Evolutionary conservation across 2,113 vertebrate genomes (phyloP), one percentile per base, ranked within the genome.

Genomic region (Rattus rattus): DNA sequence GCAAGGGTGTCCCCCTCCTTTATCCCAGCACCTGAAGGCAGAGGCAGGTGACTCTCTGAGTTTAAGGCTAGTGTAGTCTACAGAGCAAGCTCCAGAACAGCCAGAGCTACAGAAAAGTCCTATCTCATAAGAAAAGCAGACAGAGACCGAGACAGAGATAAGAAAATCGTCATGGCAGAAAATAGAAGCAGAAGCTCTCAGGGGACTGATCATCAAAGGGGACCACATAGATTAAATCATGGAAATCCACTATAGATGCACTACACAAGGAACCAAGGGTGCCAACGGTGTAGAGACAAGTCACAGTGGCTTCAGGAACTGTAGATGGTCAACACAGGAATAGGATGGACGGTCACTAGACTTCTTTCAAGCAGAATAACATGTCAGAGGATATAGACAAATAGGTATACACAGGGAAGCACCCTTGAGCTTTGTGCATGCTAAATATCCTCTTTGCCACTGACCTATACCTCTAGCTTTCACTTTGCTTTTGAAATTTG

Each of bases 241-340:
- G 36, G 17, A 65, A 39, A 43, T 59, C 22, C 19, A 54, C n/a
- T 1, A 17, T 9, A 4, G 16, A 16, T 28, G 85, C 28, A 4
- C 0, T 26, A 1, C 0, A n/a, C 10, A 49, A 75, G 47, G 13
- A 33, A 20, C 1, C 19, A 36, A 54, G 72, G 16, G 14, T 20
- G 3, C 8, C n/a, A 30, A 20, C 7, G 65, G 28, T 16, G 9
- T 83, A n/a, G 26, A 43, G 3, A n/a, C 20, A 33, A 9, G 24
- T 47, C 43, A 36, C 20, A 26, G 1, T 2, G 2, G 3, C 73
- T 26, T 83, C 52, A 33, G 20, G 87, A 83, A 65, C n/a, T 1
- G 17, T 12, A 11, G 1, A 30, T 56, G 70, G 4, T 52, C 14
- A 54, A 54, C 30, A 69, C 28, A 39, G 81, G 26, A 56, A 43